Evolutionary conservation across 2,888 invertebrate species (phyloP).

Genomic region (Xanthia icteritia): DNA sequence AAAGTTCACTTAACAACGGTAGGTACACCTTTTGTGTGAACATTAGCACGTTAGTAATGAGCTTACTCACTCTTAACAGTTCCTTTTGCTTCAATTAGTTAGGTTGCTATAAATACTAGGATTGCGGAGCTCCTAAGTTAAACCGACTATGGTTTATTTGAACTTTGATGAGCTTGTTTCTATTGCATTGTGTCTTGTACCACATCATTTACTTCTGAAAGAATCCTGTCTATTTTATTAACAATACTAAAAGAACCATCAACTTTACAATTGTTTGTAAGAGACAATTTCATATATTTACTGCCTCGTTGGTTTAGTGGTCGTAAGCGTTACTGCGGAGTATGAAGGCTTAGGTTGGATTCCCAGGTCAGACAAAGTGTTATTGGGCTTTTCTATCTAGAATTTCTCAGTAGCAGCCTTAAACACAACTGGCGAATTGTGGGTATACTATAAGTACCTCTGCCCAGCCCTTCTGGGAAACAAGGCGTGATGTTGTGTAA

Average conservation of each 20-base stretch:
- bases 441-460: no score
- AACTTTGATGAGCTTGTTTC: not conserved
- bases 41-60: constrained; percentile 28
- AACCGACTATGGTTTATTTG: not conserved
- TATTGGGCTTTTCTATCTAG: no score
- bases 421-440: no score
- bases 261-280: not conserved
- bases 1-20: constrained; percentile 23
- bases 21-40: constrained; percentile 25
- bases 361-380: no score
- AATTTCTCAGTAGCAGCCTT: no score
- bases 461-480: no score
- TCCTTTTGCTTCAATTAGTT: not conserved
- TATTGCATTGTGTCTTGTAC: not conserved
- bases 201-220: not conserved
- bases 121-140: no score
- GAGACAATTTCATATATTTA: not conserved
- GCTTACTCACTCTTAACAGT: constrained; percentile 15
- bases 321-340: no score
- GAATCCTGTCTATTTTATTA: not conserved
- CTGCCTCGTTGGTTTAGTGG: no score
- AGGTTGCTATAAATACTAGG: not conserved
- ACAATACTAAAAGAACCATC: not conserved
- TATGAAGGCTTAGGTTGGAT: no score
- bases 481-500: no score